Base-by-base conservation (phyloP, 2,797 vertebrate genomes). In the Acipenser ruthenus region DNA sequence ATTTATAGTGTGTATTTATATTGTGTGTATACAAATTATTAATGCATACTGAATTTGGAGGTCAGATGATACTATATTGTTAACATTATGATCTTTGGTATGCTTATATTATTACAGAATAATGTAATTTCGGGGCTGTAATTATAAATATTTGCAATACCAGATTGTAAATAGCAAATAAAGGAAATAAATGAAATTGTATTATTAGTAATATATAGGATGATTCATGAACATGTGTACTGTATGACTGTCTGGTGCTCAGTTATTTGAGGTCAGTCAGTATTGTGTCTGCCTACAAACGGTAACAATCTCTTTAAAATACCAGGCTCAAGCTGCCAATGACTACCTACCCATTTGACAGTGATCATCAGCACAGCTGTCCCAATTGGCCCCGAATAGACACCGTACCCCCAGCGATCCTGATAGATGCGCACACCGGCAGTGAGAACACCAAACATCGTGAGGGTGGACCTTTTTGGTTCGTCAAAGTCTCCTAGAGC, bases 401-500 rank as follows among this genome's bases (percentile, higher is more conserved):
- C 89, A 0, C 97, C 96, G 0, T 99, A 97, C 64, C 97, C 96
- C 86, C 83, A 85, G 70, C 93, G 94, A 71, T 99, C 92, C 0
- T 99, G 96, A 86, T 95, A 97, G 83, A 90, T 89, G 74, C 95
- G 88, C 66, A 99, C 92, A 0, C 92, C 95, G 0, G 89, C 89
- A 71, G 92, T 96, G 80, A 99, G 76, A 23, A 95, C 92, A 0
- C 97, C 97, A 0, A 99, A 93, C 95, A 99, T 99, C 75, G 91
- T 74, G 0, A 96, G 77, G 0, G 91, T 94, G 0, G 95, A 97
- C 49, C 95, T 86, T 79, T 92, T 93, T 0, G 97, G 96, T 18
- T 99, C 97, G 0, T 98, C 96, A 1, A 99, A 98, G 81, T 98
- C 96, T 0, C 93, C 96, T 73, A 99, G 85, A 7, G 96, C 97